A percentile compares a stretch with the other conserved stretches of the same genome.
These are phyloP conservation scores for Mactra quadrangularis DNA, from an alignment of 1,140 invertebrate species.

Conservation along the genomic window DNA sequence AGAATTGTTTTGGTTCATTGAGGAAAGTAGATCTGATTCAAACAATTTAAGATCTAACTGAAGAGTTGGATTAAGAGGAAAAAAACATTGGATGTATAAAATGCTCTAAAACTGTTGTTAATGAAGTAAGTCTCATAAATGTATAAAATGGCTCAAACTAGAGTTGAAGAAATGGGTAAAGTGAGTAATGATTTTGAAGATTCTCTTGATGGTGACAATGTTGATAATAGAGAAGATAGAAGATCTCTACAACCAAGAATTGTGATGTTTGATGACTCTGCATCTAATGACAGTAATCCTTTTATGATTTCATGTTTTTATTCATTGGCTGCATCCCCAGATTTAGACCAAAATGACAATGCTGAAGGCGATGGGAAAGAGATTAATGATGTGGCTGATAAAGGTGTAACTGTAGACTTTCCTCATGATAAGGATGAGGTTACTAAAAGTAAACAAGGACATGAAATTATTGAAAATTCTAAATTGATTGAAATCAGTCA, in stretches of 20 bases:
- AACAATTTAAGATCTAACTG: no score
- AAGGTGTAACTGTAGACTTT: not conserved
- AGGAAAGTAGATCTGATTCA: no score
- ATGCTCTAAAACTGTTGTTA: no score
- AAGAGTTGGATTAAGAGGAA: no score
- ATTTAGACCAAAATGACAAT: not conserved
- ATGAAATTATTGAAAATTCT: not conserved
- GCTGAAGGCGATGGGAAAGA: not conserved
- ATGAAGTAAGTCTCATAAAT: no score
- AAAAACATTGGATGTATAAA: no score
- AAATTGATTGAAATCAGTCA: not conserved
- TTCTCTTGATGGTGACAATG: no score
- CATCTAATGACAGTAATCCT: conserved; percentile 6
- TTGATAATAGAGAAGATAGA: not conserved
- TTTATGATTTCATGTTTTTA: conserved; percentile 18
- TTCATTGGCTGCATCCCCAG: not conserved
- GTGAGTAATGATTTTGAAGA: no score
- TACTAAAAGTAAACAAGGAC: not conserved
- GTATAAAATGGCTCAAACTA: no score
- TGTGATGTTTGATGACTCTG: conserved; percentile 31
- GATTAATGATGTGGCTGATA: not conserved
- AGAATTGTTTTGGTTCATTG: no score
- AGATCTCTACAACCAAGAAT: not conserved
- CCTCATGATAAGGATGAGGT: not conserved
- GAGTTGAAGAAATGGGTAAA: no score